Evolutionary conservation across 2,797 vertebrate species (phyloP).

Genomic region (Pangasius krempfi): DNA sequence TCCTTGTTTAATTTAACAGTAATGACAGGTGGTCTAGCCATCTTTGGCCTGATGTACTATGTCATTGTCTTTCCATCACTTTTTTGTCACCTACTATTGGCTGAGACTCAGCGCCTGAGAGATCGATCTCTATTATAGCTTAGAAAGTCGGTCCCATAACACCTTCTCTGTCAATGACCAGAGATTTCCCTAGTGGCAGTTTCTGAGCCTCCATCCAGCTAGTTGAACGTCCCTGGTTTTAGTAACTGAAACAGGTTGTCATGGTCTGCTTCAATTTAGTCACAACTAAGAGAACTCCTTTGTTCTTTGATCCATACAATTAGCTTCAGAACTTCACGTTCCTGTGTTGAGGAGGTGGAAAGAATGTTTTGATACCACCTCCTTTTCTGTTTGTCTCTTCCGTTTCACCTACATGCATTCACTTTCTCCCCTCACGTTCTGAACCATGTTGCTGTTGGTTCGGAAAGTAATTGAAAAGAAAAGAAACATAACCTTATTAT

Average conservation of each 20-base stretch:
- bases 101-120: slow-evolving; percentile 27
- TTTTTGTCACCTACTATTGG: slow-evolving; percentile 51
- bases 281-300: slow-evolving; percentile 58
- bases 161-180: slow-evolving; percentile 37
- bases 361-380: slow-evolving; percentile 60
- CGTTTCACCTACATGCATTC: slow-evolving; percentile 20
- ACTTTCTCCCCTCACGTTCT: slow-evolving; percentile 26
- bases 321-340: slow-evolving; percentile 55
- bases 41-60: slow-evolving; percentile 30
- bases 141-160: slow-evolving; percentile 31
- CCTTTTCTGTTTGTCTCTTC: slow-evolving; percentile 37
- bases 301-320: slow-evolving; percentile 62
- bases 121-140: slow-evolving; percentile 52
- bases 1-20: slow-evolving; percentile 13
- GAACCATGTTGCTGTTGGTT: slow-evolving; percentile 37
- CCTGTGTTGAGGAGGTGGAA: slow-evolving; percentile 54
- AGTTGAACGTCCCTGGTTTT: slow-evolving; percentile 55
- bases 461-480: slow-evolving; percentile 57
- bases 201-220: slow-evolving; percentile 42
- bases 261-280: slow-evolving; percentile 60
- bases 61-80: slow-evolving; percentile 21
- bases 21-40: slow-evolving; percentile 4
- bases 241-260: slow-evolving; percentile 62
- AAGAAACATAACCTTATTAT: slow-evolving; percentile 55
- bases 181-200: slow-evolving; percentile 50